Conservation (phyloP, 2,888 invertebrate genomes). For the Smittia aterrima region DNA sequence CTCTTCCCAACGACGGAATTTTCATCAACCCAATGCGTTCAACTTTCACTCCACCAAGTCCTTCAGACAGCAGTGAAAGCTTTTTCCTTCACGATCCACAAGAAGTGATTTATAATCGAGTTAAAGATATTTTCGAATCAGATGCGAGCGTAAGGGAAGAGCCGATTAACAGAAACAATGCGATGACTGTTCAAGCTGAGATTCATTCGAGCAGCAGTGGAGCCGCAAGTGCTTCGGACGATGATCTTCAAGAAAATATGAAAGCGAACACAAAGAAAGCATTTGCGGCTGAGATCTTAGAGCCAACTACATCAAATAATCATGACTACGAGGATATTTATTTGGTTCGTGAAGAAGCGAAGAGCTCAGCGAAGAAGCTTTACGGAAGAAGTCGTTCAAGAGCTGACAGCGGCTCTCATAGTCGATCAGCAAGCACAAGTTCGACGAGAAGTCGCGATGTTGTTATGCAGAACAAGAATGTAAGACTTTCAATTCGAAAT, state of each 20-base stretch:
- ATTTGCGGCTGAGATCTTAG: slow-evolving; percentile 43
- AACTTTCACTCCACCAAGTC: slow-evolving; percentile 58
- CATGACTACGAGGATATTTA: slow-evolving; percentile 84
- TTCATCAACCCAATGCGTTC: slow-evolving; percentile 78
- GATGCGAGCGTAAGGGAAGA: slow-evolving; percentile 49
- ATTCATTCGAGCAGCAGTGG: slow-evolving; percentile 74
- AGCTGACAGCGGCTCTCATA: slow-evolving; percentile 70
- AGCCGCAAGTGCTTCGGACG: slow-evolving; percentile 62
- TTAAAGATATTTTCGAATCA: slow-evolving; percentile 76
- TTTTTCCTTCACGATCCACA: slow-evolving; percentile 85
- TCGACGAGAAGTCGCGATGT: slow-evolving; percentile 55
- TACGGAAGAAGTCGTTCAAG: slow-evolving; percentile 59
- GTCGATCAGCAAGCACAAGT: slow-evolving; percentile 66
- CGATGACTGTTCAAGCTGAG: slow-evolving; percentile 74
- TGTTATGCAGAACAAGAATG: slow-evolving; percentile 52
- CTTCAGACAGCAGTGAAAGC: slow-evolving; percentile 64
- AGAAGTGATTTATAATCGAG: slow-evolving; percentile 77
- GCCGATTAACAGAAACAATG: slow-evolving; percentile 47
- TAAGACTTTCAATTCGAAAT: slow-evolving; percentile 45
- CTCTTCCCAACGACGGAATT: slow-evolving; percentile 64
- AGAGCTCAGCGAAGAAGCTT: slow-evolving; percentile 43
- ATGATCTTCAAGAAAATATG: slow-evolving; percentile 49
- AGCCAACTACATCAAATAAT: slow-evolving; percentile 48
- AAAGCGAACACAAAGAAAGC: slow-evolving; percentile 43
- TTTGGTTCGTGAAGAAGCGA: slow-evolving; percentile 63